These are phyloP conservation scores for Amphimedon queenslandica DNA, from an alignment of 37 sponge, comb jelly and placozoan species.

Conservation along the genomic window DNA sequence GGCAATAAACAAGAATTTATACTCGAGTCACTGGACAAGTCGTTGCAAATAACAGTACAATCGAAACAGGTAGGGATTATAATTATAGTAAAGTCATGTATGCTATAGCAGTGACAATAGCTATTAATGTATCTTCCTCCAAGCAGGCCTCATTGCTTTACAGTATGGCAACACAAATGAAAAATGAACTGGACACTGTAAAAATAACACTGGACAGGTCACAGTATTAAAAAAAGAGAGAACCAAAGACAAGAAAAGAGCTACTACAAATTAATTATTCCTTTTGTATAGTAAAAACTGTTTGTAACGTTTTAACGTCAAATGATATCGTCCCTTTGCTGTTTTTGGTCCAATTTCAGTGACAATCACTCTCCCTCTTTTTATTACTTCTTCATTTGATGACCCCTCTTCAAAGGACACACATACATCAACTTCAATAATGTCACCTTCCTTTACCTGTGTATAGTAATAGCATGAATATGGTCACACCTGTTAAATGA, in stretches of 20 bases:
- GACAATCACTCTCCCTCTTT: slow-evolving; percentile 62
- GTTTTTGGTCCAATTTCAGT: slow-evolving; percentile 51
- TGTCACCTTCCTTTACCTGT: slow-evolving; percentile 62
- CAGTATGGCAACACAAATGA: slow-evolving; percentile 26
- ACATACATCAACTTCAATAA: slow-evolving; percentile 47
- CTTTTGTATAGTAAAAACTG: slow-evolving; percentile 5
- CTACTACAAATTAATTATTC: no score
- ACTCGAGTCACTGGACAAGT: slow-evolving; percentile 13
- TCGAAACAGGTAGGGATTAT: slow-evolving; percentile 29
- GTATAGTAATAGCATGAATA: not conserved
- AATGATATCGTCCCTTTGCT: slow-evolving; percentile 51
- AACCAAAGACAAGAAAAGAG: no score
- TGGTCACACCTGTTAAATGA: not conserved
- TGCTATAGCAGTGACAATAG: not conserved
- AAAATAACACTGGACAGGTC: no score
- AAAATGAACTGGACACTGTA: slow-evolving; percentile 20
- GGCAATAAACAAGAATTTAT: slow-evolving; percentile 34
- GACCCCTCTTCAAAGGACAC: not conserved
- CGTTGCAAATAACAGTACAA: slow-evolving; percentile 18
- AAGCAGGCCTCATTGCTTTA: slow-evolving; percentile 41
- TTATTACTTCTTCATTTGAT: not conserved
- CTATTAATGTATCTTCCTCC: not conserved
- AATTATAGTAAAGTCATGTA: not conserved
- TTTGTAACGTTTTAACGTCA: slow-evolving; percentile 49
- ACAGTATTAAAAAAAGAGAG: no score